Percentiles rank a stretch among this genome's conserved stretches.
Evolutionary conservation across 1,140 invertebrate genomes (phyloP).

Genomic region (Forficula auricularia): DNA sequence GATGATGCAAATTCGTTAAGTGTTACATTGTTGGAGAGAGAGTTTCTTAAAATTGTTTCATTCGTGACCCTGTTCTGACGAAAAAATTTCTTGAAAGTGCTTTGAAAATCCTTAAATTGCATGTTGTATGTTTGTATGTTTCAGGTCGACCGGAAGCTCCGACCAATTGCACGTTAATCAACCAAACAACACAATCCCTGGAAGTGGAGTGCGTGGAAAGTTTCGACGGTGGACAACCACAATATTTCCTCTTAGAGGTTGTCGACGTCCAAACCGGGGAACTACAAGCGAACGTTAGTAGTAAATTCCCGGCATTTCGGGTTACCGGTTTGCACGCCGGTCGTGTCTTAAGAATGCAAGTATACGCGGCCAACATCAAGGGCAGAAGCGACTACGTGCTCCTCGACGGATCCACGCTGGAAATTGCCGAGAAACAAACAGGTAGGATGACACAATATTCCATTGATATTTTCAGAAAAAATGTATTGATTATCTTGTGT

Average conservation of each 20-base stretch:
- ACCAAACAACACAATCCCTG: slow-evolving; percentile 60
- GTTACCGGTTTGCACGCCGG: slow-evolving; percentile 50
- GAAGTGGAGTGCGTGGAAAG: slow-evolving; percentile 60
- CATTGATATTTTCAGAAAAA: too few relatives aligned
- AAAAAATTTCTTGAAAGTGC: too few relatives aligned
- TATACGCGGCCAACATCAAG: slow-evolving; percentile 70
- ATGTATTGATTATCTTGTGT: too few relatives aligned
- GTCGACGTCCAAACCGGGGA: slow-evolving; percentile 44
- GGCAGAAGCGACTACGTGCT: slow-evolving; percentile 51
- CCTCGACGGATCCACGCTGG: slow-evolving; percentile 46
- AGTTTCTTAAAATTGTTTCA: too few relatives aligned
- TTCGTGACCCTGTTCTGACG: too few relatives aligned
- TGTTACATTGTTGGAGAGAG: too few relatives aligned
- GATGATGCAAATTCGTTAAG: too few relatives aligned
- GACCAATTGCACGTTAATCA: slow-evolving; percentile 58
- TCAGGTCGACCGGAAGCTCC: slow-evolving; percentile 54
- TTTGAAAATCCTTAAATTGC: too few relatives aligned
- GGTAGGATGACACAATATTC: too few relatives aligned
- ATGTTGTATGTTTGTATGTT: too few relatives aligned
- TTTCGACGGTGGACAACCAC: slow-evolving; percentile 58
- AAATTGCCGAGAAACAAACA: slow-evolving; percentile 61
- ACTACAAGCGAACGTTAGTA: slow-evolving; percentile 49
- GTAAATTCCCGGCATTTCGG: slow-evolving; percentile 42
- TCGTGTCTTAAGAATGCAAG: slow-evolving; percentile 42
- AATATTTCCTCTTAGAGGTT: slow-evolving; percentile 53